These are phyloP conservation scores for Hemibagrus wyckioides DNA, from an alignment of 2,113 vertebrate species.

Conservation along the genomic window DNA sequence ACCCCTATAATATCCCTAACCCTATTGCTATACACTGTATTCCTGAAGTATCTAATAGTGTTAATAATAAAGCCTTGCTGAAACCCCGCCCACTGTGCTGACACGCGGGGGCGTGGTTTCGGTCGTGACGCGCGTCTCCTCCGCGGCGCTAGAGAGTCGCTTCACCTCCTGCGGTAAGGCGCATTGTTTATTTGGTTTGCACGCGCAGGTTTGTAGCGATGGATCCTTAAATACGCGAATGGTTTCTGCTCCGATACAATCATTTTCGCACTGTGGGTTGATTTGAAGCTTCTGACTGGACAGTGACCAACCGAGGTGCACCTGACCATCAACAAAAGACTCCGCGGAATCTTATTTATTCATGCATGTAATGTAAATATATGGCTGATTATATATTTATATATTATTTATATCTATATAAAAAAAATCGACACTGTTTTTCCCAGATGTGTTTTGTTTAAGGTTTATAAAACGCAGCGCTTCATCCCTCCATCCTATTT, in stretches of 20 bases:
- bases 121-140: conserved; percentile 56
- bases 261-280: too few relatives aligned
- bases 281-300: neutral
- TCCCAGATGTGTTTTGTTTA: neutral
- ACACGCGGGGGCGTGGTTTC: conserved; percentile 59
- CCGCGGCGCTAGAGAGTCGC: conserved; percentile 40
- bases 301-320: neutral
- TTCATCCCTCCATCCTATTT: neutral
- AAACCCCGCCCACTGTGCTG: conserved; percentile 51
- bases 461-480: neutral
- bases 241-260: neutral
- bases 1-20: too few relatives aligned
- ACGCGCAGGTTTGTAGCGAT: neutral
- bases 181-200: conserved; percentile 53
- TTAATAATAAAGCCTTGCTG: neutral
- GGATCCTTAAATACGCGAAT: neutral
- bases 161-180: neutral
- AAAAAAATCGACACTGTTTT: neutral
- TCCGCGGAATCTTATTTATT: neutral
- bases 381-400: neutral
- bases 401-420: neutral
- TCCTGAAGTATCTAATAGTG: neutral
- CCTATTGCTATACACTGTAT: neutral
- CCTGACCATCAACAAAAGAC: conserved; percentile 9
- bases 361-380: neutral